Evolutionary conservation across 2,888 invertebrate genomes (phyloP).

Genomic region (Hetaerina titia): DNA sequence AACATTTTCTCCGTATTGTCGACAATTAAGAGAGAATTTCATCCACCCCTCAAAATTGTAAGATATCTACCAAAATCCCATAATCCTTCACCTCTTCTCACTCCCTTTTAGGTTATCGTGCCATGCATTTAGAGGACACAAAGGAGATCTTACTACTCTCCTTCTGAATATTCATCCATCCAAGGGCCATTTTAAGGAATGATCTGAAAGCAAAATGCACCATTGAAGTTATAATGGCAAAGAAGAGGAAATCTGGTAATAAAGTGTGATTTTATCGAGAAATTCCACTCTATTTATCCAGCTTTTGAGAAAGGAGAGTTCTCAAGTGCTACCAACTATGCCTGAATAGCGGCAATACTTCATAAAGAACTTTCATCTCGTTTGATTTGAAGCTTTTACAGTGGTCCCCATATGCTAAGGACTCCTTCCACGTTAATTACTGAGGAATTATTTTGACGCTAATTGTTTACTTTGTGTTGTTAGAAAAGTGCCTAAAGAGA

Average conservation of each 20-base stretch:
- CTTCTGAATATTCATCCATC: not conserved
- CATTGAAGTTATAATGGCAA: not conserved
- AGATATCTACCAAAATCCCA: not conserved
- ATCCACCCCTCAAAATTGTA: not conserved
- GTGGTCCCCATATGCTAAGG: no score
- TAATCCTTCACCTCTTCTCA: not conserved
- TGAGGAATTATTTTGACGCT: no score
- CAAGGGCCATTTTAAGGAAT: not conserved
- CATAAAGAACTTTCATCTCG: no score
- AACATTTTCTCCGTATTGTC: not conserved
- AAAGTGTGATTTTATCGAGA: not conserved
- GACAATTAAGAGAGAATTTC: conserved; percentile 9
- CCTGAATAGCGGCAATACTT: no score
- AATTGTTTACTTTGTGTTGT: no score
- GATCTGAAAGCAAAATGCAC: not conserved
- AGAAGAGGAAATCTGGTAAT: not conserved
- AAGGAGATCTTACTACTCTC: not conserved
- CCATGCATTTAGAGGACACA: not conserved
- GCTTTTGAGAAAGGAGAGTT: no score
- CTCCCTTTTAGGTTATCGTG: not conserved
- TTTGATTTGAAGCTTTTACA: no score
- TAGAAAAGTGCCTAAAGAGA: no score
- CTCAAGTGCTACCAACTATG: no score
- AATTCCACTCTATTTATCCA: not conserved
- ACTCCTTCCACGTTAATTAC: no score